Conservation (phyloP, 2,797 vertebrate genomes). For the Nothura maculosa region DNA sequence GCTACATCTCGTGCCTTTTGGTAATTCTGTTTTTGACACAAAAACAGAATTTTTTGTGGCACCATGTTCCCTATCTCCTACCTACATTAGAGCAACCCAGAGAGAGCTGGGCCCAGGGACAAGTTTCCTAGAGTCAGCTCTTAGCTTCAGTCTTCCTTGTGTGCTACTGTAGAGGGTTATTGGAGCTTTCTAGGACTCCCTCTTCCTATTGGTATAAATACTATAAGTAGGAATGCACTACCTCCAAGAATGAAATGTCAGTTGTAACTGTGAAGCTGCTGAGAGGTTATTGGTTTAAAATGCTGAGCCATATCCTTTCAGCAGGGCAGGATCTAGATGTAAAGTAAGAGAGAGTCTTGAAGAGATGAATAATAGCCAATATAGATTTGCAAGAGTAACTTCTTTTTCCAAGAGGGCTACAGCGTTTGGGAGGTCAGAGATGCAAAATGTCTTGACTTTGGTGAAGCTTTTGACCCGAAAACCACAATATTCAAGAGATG, state of each 20-base stretch:
- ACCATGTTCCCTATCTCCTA: not conserved
- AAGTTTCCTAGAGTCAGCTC: not conserved
- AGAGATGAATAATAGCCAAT: not conserved
- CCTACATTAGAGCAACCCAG: not conserved
- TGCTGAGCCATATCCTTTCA: not conserved
- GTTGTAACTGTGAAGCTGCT: not conserved
- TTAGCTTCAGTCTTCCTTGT: not conserved
- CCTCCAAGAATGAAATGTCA: not conserved
- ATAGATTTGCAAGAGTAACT: not conserved
- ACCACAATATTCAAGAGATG: not conserved
- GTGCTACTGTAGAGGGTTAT: not conserved
- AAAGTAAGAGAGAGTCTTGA: not conserved
- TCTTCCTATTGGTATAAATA: not conserved
- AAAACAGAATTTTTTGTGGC: no score
- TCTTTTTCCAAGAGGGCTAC: not conserved
- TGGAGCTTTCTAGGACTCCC: not conserved
- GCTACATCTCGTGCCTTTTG: not conserved
- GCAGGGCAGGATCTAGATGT: not conserved
- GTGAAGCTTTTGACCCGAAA: constrained; percentile 17
- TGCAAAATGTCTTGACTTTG: not conserved
- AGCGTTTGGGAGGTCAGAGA: not conserved
- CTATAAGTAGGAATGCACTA: not conserved
- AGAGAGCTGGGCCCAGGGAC: not conserved
- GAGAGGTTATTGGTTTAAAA: not conserved
- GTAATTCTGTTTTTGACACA: not conserved